A percentile compares a stretch with the other conserved stretches of the same genome.
Conservation (phyloP, 1,140 invertebrate species). For the Anagrus nilaparvatae region DNA sequence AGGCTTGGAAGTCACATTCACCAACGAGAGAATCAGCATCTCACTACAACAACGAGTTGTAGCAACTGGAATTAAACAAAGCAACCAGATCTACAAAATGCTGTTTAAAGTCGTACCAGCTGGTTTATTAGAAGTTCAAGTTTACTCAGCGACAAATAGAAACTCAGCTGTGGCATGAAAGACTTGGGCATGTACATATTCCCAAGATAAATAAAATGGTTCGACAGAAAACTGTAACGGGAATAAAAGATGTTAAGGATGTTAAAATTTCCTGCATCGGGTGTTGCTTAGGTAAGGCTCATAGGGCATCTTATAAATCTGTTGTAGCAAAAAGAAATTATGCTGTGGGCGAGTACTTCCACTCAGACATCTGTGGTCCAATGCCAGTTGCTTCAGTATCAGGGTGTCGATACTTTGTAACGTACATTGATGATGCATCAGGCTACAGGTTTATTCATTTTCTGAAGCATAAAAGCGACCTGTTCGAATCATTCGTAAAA, state of each 20-base stretch:
- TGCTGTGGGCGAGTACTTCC: slow-evolving; percentile 11
- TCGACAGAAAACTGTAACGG: too few relatives aligned
- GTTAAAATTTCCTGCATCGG: slow-evolving; percentile 10
- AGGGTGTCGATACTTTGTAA: slow-evolving; percentile 24
- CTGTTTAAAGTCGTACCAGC: slow-evolving; percentile 5
- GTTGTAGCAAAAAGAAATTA: neutral
- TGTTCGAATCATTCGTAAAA: slow-evolving; percentile 12
- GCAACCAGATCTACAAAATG: slow-evolving; percentile 11
- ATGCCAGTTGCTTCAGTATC: slow-evolving; percentile 20
- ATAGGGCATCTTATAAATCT: slow-evolving; percentile 9
- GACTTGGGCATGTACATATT: slow-evolving; percentile 5
- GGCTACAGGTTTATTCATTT: slow-evolving; percentile 12
- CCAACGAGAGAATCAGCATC: neutral
- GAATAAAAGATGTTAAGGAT: too few relatives aligned
- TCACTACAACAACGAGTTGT: neutral
- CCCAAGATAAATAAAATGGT: neutral
- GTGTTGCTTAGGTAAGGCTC: slow-evolving; percentile 5
- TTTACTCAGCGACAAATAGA: neutral
- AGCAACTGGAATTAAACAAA: slow-evolving; percentile 1
- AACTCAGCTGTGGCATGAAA: slow-evolving; percentile 9
- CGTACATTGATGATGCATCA: slow-evolving; percentile 24
- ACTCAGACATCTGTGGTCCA: slow-evolving; percentile 27
- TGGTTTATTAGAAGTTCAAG: slow-evolving; percentile 4
- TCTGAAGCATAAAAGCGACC: slow-evolving; percentile 12
- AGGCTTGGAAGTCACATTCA: slow-evolving; percentile 1